Conservation (phyloP, 2,113 vertebrate species). For the Circaetus cinerascens region DNA sequence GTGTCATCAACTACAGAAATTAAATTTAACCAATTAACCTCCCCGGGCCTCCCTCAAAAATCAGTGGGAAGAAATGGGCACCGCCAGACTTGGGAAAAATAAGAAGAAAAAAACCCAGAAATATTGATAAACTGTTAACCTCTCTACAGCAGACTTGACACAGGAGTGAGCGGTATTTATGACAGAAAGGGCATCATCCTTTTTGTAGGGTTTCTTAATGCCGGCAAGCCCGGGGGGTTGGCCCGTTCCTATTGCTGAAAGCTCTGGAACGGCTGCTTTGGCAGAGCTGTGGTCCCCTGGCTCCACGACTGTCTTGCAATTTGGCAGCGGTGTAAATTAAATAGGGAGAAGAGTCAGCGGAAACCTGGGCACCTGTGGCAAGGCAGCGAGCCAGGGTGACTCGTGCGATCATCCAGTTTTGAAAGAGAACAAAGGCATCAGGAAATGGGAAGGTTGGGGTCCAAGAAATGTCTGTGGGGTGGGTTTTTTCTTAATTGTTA, state of each 20-base stretch:
- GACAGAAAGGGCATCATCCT: not conserved
- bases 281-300: not conserved
- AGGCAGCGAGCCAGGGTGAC: not conserved
- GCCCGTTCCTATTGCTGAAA: not conserved
- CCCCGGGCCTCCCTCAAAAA: fast-evolving
- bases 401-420: not conserved
- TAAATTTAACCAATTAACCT: not conserved
- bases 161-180: not conserved
- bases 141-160: not conserved
- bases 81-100: not conserved
- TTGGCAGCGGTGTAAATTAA: constrained; percentile 20
- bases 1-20: not conserved
- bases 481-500: not conserved
- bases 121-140: not conserved
- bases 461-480: not conserved
- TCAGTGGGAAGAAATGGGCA: not conserved
- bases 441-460: not conserved
- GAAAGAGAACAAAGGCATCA: not conserved
- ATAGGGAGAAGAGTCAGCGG: not conserved
- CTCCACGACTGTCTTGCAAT: not conserved
- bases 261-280: not conserved
- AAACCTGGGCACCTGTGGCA: not conserved
- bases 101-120: not conserved
- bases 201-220: not conserved
- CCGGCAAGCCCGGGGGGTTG: not conserved